Evolutionary conservation across 2,797 vertebrate genomes (phyloP).

Genomic region (Tinamus major): DNA sequence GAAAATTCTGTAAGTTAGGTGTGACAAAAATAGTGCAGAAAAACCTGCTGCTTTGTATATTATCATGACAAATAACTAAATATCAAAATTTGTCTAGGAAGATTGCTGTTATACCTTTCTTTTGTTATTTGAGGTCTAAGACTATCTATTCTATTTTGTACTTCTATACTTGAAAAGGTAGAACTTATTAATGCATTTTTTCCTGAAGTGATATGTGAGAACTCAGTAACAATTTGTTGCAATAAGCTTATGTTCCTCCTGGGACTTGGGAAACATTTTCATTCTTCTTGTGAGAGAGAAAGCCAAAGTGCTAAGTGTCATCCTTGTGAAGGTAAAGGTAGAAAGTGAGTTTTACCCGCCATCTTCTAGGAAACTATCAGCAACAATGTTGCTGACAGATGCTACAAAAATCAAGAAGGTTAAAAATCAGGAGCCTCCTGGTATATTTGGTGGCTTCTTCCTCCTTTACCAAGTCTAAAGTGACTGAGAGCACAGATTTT

Average conservation of each 20-base stretch:
- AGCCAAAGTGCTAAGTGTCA: neutral
- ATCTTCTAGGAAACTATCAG: neutral
- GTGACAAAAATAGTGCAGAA: neutral
- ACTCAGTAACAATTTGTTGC: conserved; percentile 34
- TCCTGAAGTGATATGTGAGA: neutral
- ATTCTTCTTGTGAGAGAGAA: neutral
- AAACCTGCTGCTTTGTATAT: neutral
- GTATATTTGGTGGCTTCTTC: neutral
- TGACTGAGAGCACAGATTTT: neutral
- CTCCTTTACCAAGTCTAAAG: neutral
- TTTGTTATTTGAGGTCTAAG: neutral
- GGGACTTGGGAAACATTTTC: neutral
- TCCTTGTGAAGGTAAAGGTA: neutral
- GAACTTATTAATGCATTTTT: neutral
- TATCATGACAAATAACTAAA: neutral
- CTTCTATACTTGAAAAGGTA: neutral
- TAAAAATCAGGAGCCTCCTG: fast-evolving
- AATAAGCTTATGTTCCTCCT: neutral
- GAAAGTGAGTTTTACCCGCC: neutral
- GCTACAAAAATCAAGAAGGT: neutral
- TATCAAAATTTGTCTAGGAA: no score
- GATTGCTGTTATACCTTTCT: no score
- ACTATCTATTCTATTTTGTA: neutral
- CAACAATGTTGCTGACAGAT: neutral
- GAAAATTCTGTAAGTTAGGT: neutral